Percentiles rank a stretch among this genome's conserved stretches.
Conservation (phyloP, 2,113 vertebrate species). For the Calonectris borealis region DNA sequence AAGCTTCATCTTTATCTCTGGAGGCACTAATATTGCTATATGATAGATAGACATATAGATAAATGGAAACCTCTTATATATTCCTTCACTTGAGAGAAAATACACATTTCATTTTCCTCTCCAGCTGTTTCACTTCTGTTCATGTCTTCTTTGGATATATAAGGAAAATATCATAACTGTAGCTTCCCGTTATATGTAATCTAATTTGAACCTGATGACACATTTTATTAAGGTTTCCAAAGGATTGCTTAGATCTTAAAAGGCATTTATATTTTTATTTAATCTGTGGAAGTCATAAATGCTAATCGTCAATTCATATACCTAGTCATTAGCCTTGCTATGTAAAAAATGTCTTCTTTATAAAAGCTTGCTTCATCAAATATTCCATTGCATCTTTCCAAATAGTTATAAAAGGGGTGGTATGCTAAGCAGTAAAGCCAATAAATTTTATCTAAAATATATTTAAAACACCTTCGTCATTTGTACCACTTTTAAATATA, state of each 20-base stretch:
- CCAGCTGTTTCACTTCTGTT: slow-evolving; percentile 50
- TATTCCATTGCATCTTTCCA: neutral
- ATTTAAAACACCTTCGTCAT: neutral
- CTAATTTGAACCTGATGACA: slow-evolving; percentile 44
- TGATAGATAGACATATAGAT: neutral
- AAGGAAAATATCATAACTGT: slow-evolving; percentile 34
- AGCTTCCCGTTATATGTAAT: slow-evolving; percentile 9
- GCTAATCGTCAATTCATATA: neutral
- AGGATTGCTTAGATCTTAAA: slow-evolving; percentile 42
- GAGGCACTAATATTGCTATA: neutral
- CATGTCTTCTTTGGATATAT: neutral
- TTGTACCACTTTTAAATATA: neutral
- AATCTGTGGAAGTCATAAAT: slow-evolving; percentile 52
- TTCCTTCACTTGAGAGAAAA: slow-evolving; percentile 41
- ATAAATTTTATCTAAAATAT: neutral
- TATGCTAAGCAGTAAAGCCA: neutral
- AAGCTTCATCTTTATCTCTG: neutral
- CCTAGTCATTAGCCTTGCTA: neutral
- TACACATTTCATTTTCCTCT: slow-evolving; percentile 53
- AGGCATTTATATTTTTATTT: slow-evolving; percentile 57
- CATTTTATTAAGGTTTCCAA: slow-evolving; percentile 49
- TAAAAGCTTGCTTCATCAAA: neutral
- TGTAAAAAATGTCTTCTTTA: neutral
- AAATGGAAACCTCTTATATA: neutral
- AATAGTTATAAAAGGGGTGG: neutral